Percentiles rank a stretch among this genome's conserved stretches.
These are phyloP conservation scores for Chrysolina haemoptera DNA, from an alignment of 2,888 invertebrate genomes.

Conservation along the genomic window DNA sequence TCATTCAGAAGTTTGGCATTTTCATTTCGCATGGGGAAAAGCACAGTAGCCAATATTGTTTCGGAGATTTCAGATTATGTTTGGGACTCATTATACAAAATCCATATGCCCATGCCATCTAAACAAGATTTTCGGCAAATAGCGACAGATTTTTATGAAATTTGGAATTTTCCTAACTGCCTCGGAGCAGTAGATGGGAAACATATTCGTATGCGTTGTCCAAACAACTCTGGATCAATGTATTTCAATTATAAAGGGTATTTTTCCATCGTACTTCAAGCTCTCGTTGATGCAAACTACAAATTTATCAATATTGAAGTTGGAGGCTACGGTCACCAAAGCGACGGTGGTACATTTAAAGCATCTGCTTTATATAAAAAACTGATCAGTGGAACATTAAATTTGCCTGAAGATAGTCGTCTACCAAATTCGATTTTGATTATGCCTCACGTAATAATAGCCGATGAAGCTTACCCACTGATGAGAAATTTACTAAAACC, in stretches of 20 bases:
- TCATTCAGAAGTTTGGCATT: not conserved
- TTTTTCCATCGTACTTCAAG: constrained; percentile 26
- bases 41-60: constrained; percentile 17
- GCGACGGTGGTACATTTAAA: constrained; percentile 56
- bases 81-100: constrained; percentile 20
- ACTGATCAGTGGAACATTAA: constrained; percentile 5
- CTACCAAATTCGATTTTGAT: no score
- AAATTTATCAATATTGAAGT: constrained; percentile 30
- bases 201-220: constrained; percentile 23
- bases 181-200: constrained; percentile 21
- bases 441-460: no score
- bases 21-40: not conserved
- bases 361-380: constrained; percentile 47
- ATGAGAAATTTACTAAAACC: constrained; percentile 47
- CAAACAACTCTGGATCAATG: constrained; percentile 21
- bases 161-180: constrained; percentile 24
- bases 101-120: constrained; percentile 12
- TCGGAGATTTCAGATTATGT: constrained; percentile 21
- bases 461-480: not conserved
- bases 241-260: constrained; percentile 23
- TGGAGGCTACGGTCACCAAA: constrained; percentile 57
- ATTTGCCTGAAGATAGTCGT: no score
- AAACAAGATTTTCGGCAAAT: constrained; percentile 24
- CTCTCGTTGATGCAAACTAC: constrained; percentile 27
- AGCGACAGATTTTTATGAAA: constrained; percentile 23